Base-by-base conservation (phyloP, 1,140 invertebrate genomes). In the Eubasilissa regina region DNA sequence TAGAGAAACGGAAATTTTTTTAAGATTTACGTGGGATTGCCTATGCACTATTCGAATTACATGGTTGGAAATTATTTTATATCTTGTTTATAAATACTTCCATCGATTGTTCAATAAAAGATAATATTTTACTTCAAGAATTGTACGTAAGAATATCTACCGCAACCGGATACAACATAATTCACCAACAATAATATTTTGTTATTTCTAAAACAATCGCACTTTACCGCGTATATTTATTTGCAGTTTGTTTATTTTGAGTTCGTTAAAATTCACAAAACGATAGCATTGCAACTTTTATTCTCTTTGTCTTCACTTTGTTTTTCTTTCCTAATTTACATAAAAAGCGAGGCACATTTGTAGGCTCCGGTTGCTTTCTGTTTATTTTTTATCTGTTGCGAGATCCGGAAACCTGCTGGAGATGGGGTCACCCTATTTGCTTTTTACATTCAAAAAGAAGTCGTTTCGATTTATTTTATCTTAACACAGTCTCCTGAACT, bases 281-380 rank as follows among this genome's bases (percentile, higher is more conserved):
- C 51, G 70, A 74, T 74, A 58, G 70, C 53, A 74, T 55, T 74
- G 70, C 70, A 74, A 74, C 70, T 74, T 74, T 74, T 74, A 74
- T 74, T 74, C 53, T 74, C 70, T 74, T 74, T 74, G 70, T 74
- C 70, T 74, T 53, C 68, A 73, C 68, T 53, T 74, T 55, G 53
- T 53, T 73, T 55, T 62, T 81, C 78, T 81, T 53, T 75, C 66
- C 73, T 82, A 82, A 82, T 82, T 82, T 82, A 79, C 81, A 82
- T 82, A 82, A 82, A 82, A 79, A 82, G 81, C 81, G 81, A 82
- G 76, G 81, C 81, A 77, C 81, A 82, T 79, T 82, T 74, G 81
- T 80, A 80, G 78, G 81, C 75, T 77, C 70, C 75, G 77, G 77
- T 79, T 80, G 81, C 72, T 82, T 80, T 79, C 78, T 74, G 74